Evolutionary conservation across 2,113 vertebrate species (phyloP), one percentile per base, ranked within the genome.

Genomic region (Mus spicilegus): DNA sequence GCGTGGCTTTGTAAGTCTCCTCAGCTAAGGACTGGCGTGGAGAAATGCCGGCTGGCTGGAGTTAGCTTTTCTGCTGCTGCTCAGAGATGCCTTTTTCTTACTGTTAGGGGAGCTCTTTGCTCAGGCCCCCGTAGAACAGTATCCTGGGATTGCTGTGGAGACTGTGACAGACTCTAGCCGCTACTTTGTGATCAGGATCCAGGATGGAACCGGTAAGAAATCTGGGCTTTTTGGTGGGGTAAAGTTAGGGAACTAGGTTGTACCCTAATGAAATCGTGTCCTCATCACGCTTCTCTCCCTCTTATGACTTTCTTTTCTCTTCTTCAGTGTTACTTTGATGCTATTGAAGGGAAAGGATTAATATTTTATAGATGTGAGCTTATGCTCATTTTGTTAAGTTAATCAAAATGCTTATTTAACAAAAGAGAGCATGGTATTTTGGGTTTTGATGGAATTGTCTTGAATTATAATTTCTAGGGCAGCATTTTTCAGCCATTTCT

Each of bases 161-260:
- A 99, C 99, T 0, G 99, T 99, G 91, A 99, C 99, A 6, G 99
- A 99, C 98, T 99, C 99, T 77, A 99, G 99, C 95, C 99, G 99
- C 58, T 99, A 99, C 97, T 99, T 99, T 94, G 99, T 99, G 63
- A 99, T 99, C 92, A 99, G 99, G 85, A 99, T 99, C 97, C 99
- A 99, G 97, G 99, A 99, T 97, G 99, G 99, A 51, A 99, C 98
- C 20, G 99, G 99, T 99, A 96, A 98, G 99, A n/a, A 33, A 51
- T 10, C 17, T 73, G 88, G 85, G n/a, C 46, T 36, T 91, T 81
- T 78, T 26, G 56, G 51, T 73, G 92, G 69, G 33, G 20, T 54
- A 4, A 56, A 16, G 14, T 58, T 58, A 72, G 72, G 88, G 69
- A 94, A 95, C 42, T 36, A 69, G 8, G n/a, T 2, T 69, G 33